Evolutionary conservation across 2,888 invertebrate genomes (phyloP).

Genomic region (Perizoma affinitatum): DNA sequence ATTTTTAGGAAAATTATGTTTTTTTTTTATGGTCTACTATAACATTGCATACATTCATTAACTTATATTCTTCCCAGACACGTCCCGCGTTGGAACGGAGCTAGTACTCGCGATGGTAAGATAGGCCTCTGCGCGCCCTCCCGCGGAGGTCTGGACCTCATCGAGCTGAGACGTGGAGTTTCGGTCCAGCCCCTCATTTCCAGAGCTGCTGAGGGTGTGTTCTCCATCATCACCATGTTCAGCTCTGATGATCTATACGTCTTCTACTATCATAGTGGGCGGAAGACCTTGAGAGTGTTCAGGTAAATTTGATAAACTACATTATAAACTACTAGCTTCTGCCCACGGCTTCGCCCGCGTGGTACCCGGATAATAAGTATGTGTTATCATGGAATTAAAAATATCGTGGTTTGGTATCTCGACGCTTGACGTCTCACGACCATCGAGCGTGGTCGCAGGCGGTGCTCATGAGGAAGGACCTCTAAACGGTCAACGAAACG

Average conservation of each 20-base stretch:
- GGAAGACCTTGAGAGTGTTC: conserved; percentile 96
- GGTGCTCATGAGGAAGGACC: too few species aligned
- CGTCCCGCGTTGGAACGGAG: conserved; percentile 96
- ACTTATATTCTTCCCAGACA: conserved; percentile 68
- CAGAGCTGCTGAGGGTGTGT: conserved; percentile 98
- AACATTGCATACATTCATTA: neutral
- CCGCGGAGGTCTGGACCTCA: conserved; percentile 96
- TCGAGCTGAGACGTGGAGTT: conserved; percentile 95
- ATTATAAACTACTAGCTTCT: too few species aligned
- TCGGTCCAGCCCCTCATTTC: conserved; percentile 96
- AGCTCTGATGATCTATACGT: conserved; percentile 97
- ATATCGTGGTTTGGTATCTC: too few species aligned
- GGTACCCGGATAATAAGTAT: too few species aligned
- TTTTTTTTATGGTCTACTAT: too few species aligned
- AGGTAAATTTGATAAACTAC: conserved; percentile 77
- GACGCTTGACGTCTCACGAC: too few species aligned
- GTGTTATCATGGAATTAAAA: too few species aligned
- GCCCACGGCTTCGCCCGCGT: too few species aligned
- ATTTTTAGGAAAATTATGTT: too few species aligned
- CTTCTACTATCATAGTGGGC: conserved; percentile 97
- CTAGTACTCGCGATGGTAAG: conserved; percentile 93
- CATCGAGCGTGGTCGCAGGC: too few species aligned
- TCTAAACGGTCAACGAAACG: too few species aligned
- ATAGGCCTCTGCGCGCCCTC: conserved; percentile 96
- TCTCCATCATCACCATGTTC: conserved; percentile 97